These are phyloP conservation scores for Mystacides longicornis DNA, from an alignment of 2,888 invertebrate genomes.

Conservation along the genomic window DNA sequence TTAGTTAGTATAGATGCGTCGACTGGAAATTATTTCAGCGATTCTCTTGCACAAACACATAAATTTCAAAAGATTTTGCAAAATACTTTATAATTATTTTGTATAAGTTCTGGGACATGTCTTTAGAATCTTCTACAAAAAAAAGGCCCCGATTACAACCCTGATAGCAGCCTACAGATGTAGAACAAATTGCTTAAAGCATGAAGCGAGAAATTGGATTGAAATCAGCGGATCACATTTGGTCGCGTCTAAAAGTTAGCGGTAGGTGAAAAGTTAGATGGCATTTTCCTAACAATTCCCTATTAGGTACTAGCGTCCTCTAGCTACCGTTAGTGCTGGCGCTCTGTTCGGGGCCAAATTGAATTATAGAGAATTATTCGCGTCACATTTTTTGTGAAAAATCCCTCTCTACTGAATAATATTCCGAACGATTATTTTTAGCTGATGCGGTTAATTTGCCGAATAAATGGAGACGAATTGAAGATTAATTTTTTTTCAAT, in stretches of 20 bases:
- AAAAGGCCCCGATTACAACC: too few relatives aligned
- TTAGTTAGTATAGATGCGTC: too few relatives aligned
- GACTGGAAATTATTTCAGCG: too few relatives aligned
- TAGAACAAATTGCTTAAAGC: conserved; percentile 7
- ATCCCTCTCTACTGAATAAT: conserved; percentile 3
- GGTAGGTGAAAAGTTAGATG: conserved; percentile 11
- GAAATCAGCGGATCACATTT: conserved; percentile 10
- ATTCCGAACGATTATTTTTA: conserved; percentile 3
- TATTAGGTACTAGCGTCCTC: neutral
- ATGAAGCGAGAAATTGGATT: conserved; percentile 18
- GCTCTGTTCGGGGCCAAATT: neutral
- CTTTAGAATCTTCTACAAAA: too few relatives aligned
- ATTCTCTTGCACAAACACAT: too few relatives aligned
- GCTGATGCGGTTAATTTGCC: neutral
- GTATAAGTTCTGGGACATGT: too few relatives aligned
- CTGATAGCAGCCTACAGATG: neutral
- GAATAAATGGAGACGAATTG: neutral
- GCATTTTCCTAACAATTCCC: neutral
- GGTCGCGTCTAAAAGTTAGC: neutral
- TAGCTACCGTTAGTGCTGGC: neutral
- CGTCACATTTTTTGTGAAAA: conserved; percentile 5
- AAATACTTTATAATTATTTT: neutral
- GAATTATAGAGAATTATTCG: neutral
- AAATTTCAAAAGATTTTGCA: too few relatives aligned
- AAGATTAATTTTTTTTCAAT: too few relatives aligned